Evolutionary conservation across 2,888 invertebrate species (phyloP).

Genomic region (Xestoiulus laeticollis): DNA sequence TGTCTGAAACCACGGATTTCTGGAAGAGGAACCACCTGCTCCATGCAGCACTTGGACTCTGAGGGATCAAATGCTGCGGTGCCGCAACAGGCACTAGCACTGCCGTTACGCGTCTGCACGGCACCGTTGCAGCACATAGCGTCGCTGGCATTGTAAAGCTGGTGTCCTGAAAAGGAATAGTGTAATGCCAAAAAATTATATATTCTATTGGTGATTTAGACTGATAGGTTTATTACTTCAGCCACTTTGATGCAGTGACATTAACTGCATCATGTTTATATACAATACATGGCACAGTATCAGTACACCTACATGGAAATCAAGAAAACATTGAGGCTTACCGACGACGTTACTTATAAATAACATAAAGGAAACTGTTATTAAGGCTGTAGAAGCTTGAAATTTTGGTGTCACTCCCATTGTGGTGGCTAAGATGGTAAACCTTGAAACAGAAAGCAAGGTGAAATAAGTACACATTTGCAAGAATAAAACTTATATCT

Average conservation of each 20-base stretch:
- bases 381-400: neutral
- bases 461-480: neutral
- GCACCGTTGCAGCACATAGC: slow-evolving; percentile 51
- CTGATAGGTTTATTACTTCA: too few relatives aligned
- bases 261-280: too few relatives aligned
- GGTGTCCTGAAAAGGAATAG: neutral
- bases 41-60: slow-evolving; percentile 48
- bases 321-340: neutral
- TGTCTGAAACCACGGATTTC: neutral
- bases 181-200: too few relatives aligned
- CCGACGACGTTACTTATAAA: neutral
- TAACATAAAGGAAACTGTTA: neutral
- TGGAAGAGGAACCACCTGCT: neutral
- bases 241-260: too few relatives aligned
- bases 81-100: slow-evolving; percentile 45
- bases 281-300: too few relatives aligned
- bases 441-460: neutral
- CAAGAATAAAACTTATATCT: too few relatives aligned
- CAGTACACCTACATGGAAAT: too few relatives aligned
- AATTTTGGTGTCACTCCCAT: neutral
- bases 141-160: slow-evolving; percentile 40
- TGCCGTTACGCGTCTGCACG: slow-evolving; percentile 42
- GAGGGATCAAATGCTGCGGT: neutral
- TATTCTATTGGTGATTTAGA: too few relatives aligned
- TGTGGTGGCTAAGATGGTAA: neutral